Conservation (phyloP, 2,888 invertebrate genomes). For the Dysmachus trigonus region DNA sequence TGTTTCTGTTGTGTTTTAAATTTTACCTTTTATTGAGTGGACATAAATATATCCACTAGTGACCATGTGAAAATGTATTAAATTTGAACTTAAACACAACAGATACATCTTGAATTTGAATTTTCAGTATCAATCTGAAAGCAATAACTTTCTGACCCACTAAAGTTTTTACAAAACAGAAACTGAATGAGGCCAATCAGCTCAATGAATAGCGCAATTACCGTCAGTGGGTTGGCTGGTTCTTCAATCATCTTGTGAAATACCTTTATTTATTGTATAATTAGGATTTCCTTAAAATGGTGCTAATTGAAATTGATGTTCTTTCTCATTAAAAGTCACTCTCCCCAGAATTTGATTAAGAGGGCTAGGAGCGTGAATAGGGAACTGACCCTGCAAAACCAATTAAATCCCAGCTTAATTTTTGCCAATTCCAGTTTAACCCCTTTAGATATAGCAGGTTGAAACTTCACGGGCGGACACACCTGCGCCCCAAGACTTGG, state of each 20-base stretch:
- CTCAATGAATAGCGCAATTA: background rate
- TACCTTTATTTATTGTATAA: background rate
- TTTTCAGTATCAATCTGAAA: background rate
- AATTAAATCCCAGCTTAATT: background rate
- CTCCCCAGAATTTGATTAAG: background rate
- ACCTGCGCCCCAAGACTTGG: background rate
- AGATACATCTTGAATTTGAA: background rate
- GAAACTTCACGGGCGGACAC: background rate
- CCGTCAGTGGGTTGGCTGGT: background rate
- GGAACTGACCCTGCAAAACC: background rate
- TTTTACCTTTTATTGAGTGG: no score
- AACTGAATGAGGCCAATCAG: background rate
- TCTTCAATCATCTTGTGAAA: background rate
- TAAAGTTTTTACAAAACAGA: background rate
- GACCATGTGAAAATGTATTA: no score
- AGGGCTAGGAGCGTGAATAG: background rate
- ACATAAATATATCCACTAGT: no score
- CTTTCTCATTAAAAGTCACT: background rate
- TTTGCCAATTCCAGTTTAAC: background rate
- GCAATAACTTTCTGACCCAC: background rate
- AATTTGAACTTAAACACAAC: background rate
- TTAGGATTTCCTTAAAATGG: background rate
- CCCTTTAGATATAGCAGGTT: background rate
- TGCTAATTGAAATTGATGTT: background rate
- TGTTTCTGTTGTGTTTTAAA: no score